Evolutionary conservation across 2,888 invertebrate genomes (phyloP).

Genomic region (Eristalis arbustorum): DNA sequence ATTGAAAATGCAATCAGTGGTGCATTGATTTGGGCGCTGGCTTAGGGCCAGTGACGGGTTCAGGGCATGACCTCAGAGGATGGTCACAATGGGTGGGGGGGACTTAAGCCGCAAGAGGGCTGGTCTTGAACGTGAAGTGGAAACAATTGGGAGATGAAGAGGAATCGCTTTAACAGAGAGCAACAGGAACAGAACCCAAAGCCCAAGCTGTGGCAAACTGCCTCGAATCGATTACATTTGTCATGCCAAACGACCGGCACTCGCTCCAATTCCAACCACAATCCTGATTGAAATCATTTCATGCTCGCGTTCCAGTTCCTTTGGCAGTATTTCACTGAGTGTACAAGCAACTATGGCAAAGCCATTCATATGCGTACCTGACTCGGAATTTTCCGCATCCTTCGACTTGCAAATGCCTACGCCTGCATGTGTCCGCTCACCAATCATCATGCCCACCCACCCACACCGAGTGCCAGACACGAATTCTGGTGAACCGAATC

Average conservation of each 20-base stretch:
- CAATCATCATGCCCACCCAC: slow-evolving; percentile 16
- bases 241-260: background rate
- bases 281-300: slow-evolving; percentile 26
- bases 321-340: slow-evolving; percentile 6
- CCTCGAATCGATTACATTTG: slow-evolving; percentile 20
- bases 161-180: no score
- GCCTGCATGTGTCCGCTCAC: background rate
- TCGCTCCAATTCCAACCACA: background rate
- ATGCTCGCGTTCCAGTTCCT: slow-evolving; percentile 20
- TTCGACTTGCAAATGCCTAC: slow-evolving; percentile 37
- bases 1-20: slow-evolving; percentile 50
- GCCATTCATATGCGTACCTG: slow-evolving; percentile 26
- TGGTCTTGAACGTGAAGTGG: background rate
- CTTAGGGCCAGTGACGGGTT: background rate
- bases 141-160: background rate
- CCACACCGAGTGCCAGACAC: background rate
- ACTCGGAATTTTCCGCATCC: slow-evolving; percentile 38
- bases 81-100: background rate
- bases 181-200: no score
- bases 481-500: slow-evolving; percentile 3
- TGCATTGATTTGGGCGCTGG: slow-evolving; percentile 27
- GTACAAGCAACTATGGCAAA: background rate
- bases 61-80: background rate
- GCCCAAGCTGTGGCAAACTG: no score
- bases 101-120: background rate